Evolutionary conservation across 2,113 vertebrate genomes (phyloP).

Genomic region (Corythornis vintsioides): DNA sequence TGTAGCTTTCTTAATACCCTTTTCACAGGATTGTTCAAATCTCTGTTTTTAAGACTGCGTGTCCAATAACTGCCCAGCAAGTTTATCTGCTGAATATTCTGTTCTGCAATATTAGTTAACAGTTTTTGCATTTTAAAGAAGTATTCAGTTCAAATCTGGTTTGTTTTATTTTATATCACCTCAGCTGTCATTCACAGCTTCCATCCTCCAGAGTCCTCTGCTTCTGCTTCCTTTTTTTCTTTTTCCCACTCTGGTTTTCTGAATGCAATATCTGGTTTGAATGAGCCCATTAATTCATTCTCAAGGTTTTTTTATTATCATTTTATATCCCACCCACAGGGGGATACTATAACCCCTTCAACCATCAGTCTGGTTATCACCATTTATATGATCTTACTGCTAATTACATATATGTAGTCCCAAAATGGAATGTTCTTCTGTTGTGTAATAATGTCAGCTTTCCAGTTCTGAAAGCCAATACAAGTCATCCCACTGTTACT

Average conservation of each 20-base stretch:
- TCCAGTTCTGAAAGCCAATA: not conserved
- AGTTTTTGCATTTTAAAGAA: not conserved
- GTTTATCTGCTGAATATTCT: not conserved
- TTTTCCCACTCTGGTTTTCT: not conserved
- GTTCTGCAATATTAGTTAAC: not conserved
- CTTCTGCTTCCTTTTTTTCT: rapidly evolving
- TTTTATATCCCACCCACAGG: not conserved
- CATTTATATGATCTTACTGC: not conserved
- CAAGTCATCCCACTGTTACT: not conserved
- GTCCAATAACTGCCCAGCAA: not conserved
- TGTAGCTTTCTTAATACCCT: not conserved
- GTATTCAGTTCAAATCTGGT: not conserved
- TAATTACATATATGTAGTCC: not conserved
- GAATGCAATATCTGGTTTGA: not conserved
- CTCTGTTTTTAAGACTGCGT: not conserved
- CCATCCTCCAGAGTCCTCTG: not conserved
- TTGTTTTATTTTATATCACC: not conserved
- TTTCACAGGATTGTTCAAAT: not conserved
- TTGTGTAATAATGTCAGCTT: not conserved
- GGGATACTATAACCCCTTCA: not conserved
- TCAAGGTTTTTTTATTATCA: not conserved
- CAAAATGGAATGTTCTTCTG: not conserved
- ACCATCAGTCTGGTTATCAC: not conserved
- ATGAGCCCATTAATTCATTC: not conserved
- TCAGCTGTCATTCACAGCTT: not conserved